Conservation (phyloP, 2,888 invertebrate genomes). For the Chrysolina americana region DNA sequence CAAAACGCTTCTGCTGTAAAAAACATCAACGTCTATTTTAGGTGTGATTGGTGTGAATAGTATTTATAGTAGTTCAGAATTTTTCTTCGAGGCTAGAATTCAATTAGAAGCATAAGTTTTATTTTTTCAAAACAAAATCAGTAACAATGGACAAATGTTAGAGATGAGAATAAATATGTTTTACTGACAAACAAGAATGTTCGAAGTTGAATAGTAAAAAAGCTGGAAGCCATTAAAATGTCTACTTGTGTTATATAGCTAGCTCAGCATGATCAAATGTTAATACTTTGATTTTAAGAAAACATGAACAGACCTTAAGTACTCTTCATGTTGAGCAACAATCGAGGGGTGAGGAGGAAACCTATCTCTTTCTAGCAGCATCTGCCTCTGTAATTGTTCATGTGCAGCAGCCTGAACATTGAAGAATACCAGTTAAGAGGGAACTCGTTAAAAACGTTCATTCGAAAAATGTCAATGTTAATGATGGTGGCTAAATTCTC, state of each 20-base stretch:
- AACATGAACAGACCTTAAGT: constrained; percentile 72
- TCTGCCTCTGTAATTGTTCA: constrained; percentile 88
- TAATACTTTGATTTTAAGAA: constrained; percentile 24
- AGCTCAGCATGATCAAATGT: background rate
- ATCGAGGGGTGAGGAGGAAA: constrained; percentile 77
- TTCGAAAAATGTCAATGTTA: constrained; percentile 5
- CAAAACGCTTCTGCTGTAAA: no score
- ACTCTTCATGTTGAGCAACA: constrained; percentile 79
- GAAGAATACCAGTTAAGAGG: constrained; percentile 37
- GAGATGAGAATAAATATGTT: no score
- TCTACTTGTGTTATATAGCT: constrained; percentile 13
- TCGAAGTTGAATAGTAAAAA: background rate
- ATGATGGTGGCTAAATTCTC: constrained; percentile 17
- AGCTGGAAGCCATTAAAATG: constrained; percentile 2
- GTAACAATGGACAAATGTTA: no score
- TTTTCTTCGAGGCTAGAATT: no score
- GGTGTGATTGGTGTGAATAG: no score
- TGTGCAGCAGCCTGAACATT: constrained; percentile 81
- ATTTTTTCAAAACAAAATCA: no score
- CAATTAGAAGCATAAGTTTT: no score
- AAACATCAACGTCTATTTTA: no score
- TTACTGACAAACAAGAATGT: no score
- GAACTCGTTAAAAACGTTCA: background rate
- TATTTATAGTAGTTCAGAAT: no score
- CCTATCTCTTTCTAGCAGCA: constrained; percentile 87